Evolutionary conservation across 30 jellyfish, hydroid and myxozoan genomes (phyloP), one percentile per base, ranked within the genome.

Genomic region (Aurelia sp.): DNA sequence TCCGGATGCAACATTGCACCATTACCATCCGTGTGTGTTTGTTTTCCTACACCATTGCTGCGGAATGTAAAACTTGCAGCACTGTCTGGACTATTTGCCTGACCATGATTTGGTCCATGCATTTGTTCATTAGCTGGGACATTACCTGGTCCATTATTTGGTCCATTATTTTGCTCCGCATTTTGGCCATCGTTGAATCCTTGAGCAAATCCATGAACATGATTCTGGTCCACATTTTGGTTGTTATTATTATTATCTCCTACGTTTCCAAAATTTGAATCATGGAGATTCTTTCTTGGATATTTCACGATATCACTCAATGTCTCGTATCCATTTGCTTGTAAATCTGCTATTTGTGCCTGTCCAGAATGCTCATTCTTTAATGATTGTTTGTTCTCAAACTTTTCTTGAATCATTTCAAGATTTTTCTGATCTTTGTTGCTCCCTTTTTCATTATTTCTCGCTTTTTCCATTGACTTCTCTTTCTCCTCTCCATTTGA

Each of bases 221-320:
- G 67, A 10, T 66, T 77, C 57, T 73, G 63, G 19, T 59, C 86
- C 63, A 69, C 5, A 19, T 76, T 67, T 62, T 24, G 58, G 70
- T 76, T 59, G 33, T 87, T 63, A 3, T 68, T 63, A 16, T 15
- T 61, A 44, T 44, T 44, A 44, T 44, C 55, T 44, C 55, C 55
- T 4, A 19, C 62, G 8, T 15, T 33, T 12, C 88, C 82, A 63
- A 53, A 48, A n/a, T 68, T 64, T 27, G 86, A 63, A 27, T 50
- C 51, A 18, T 53, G 88, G 4, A 72, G 64, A 21, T 73, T 80
- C 47, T 90, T 82, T 5, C 81, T 81, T 20, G 94, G 97, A 44
- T 82, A 84, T 58, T 90, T 90, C 1, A 90, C 86, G 22, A 90
- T 90, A 48, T 90, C 95, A 38, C 84, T 64, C 3, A 83, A 27